These are phyloP conservation scores for Theretra japonica DNA, from an alignment of 2,888 invertebrate species.

Conservation along the genomic window DNA sequence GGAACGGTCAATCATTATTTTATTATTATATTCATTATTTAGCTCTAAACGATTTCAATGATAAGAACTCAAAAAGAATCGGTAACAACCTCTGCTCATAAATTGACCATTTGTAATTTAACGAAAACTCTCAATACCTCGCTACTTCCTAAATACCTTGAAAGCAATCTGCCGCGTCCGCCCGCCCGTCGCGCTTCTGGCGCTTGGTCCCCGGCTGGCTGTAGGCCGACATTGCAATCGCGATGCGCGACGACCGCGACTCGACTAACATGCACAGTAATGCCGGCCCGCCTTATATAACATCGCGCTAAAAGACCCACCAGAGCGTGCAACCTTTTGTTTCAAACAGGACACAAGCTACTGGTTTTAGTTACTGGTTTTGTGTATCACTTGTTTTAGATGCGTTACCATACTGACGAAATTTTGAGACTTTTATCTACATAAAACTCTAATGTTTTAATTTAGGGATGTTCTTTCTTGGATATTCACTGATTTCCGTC, in stretches of 20 bases:
- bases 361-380: slow-evolving; percentile 22
- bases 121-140: background rate
- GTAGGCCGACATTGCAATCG: slow-evolving; percentile 59
- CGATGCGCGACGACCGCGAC: slow-evolving; percentile 3
- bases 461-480: too few relatives aligned
- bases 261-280: slow-evolving; percentile 36
- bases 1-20: too few relatives aligned
- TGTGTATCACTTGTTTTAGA: background rate
- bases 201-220: slow-evolving; percentile 66
- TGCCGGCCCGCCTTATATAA: slow-evolving; percentile 61
- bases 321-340: slow-evolving; percentile 60
- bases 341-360: slow-evolving; percentile 36
- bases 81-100: too few relatives aligned
- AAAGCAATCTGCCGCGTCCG: slow-evolving; percentile 68
- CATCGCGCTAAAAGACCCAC: slow-evolving; percentile 62
- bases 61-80: too few relatives aligned
- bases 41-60: too few relatives aligned
- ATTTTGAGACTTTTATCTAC: too few relatives aligned
- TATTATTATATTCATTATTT: too few relatives aligned
- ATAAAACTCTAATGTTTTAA: too few relatives aligned
- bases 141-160: slow-evolving; percentile 59
- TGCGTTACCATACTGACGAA: too few relatives aligned
- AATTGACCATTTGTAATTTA: too few relatives aligned
- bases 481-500: too few relatives aligned
- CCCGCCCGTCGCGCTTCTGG: slow-evolving; percentile 67